These are phyloP conservation scores for Habrosyne pyritoides DNA, from an alignment of 2,888 invertebrate species.

Conservation along the genomic window DNA sequence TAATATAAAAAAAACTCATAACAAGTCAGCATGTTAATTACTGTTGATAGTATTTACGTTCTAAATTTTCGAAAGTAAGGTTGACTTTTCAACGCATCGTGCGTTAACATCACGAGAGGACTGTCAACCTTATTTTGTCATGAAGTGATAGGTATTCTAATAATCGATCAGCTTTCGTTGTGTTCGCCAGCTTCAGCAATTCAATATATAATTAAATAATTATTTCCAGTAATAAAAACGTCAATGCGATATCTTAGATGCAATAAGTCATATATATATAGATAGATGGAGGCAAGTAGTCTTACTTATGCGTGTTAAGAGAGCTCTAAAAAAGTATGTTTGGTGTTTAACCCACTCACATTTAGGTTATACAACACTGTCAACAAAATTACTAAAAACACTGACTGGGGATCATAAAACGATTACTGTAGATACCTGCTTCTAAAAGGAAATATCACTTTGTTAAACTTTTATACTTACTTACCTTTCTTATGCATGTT, in stretches of 20 bases:
- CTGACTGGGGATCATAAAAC: too few species aligned
- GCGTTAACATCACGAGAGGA: too few species aligned
- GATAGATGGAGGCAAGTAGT: not conserved
- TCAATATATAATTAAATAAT: conserved; percentile 7
- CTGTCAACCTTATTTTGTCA: too few species aligned
- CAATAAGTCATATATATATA: not conserved
- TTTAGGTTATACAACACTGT: too few species aligned
- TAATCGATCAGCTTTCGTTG: not conserved
- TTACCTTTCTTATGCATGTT: too few species aligned
- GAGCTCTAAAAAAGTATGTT: not conserved
- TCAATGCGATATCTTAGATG: not conserved
- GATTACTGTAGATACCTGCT: not conserved
- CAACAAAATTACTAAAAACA: too few species aligned
- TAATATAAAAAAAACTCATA: too few species aligned
- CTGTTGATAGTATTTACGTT: not conserved
- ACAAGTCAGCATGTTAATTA: not conserved
- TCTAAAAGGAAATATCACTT: not conserved
- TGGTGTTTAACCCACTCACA: too few species aligned
- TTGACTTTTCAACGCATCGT: conserved; percentile 1
- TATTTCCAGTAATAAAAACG: not conserved
- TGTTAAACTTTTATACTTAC: too few species aligned
- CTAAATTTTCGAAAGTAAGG: not conserved
- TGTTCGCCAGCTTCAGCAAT: not conserved
- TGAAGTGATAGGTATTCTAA: too few species aligned
- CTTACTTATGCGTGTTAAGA: not conserved